Base-by-base conservation (phyloP, 1,140 invertebrate genomes). In the Euura saliciscinereae region DNA sequence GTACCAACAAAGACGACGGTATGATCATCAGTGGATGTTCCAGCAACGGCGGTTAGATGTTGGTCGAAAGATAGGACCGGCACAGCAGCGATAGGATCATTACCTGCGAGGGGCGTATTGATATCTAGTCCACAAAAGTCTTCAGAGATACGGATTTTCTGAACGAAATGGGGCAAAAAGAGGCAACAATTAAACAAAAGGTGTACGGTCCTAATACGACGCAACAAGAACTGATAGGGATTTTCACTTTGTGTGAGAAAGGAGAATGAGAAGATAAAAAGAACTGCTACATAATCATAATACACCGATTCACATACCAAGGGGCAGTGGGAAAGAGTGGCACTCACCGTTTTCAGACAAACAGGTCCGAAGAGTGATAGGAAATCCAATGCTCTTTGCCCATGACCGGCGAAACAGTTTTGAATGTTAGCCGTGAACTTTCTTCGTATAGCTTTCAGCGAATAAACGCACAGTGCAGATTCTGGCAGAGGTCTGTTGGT, bases 361-460 rank as follows among this genome's bases (percentile, higher is more conserved):
- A n/a, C n/a, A n/a, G n/a, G n/a, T n/a, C n/a, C n/a, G n/a, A n/a
- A n/a, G n/a, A n/a, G 95, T 44, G 95, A 95, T 82, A 98, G 97
- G 86, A 98, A 98, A 83, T 97, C 95, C 70, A 98, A 87, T 10
- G 96, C 97, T 65, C 96, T 88, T 76, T 94, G 92, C 28, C 96
- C 97, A 74, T 93, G 93, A 0, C 97, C 97, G 84, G 93, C 94
- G 85, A 99, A 99, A 86, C 97, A 99, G 64, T 93, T 93, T 84
- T 98, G 97, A 77, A 99, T 99, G 84, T 99, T 99, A 85, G 96
- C 93, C 91, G 98, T 99, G 87, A 99, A 99, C 85, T 97, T 97
- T 45, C 96, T 89, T 7, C 97, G 91, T 71, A 99, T 96, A 4
- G 94, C 91, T 86, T 97, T 96, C 72, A 99, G 89, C 0, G 97